Base-by-base conservation (phyloP, 2,797 vertebrate genomes). In the Heteromormyrus szaboi region DNA sequence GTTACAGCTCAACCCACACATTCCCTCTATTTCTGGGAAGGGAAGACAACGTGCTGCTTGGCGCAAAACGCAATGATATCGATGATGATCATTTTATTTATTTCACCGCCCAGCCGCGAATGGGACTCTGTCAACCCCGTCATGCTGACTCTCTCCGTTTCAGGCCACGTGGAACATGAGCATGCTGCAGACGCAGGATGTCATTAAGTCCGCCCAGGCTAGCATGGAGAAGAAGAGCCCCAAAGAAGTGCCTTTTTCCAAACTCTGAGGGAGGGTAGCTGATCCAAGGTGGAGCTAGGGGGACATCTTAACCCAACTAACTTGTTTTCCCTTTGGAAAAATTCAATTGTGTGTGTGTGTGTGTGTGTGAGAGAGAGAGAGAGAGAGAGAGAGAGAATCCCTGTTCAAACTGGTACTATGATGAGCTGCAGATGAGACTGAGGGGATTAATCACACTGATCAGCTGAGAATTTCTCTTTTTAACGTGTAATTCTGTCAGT, bases 161-260 rank as follows among this genome's bases (percentile, higher is more conserved):
- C 92, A 98, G 97, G 95, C 96, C 0, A 88, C 94, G 0, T 99
- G 98, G 98, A 98, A 98, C 95, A 99, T 98, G 98, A 95, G 96
- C 92, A 99, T 98, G 98, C 94, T 99, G 51, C 98, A 98, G 93
- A 96, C 96, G 0, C 89, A 97, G 0, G 98, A 99, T 65, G 0
- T 99, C 59, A 65, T 96, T 72, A 97, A 97, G 79, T 97, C 96
- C 0, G 96, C 95, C 7, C 96, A 97, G 93, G 97, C 97, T 0
- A n/a, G 90, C 0, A 90, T 97, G 93, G 96, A 98, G 93, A 98
- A 96, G 94, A 97, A 97, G 91, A 94, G 91, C 0, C 92, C 92
- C 0, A 97, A 96, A 91, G 92, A 90, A 0, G 0, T 96, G 0
- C 4, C 68, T 0, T 99, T 96, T 93, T 96, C 97, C 89, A 98